Base-by-base conservation (phyloP, 2,113 vertebrate species). In the Cynoglossus semilaevis region DNA sequence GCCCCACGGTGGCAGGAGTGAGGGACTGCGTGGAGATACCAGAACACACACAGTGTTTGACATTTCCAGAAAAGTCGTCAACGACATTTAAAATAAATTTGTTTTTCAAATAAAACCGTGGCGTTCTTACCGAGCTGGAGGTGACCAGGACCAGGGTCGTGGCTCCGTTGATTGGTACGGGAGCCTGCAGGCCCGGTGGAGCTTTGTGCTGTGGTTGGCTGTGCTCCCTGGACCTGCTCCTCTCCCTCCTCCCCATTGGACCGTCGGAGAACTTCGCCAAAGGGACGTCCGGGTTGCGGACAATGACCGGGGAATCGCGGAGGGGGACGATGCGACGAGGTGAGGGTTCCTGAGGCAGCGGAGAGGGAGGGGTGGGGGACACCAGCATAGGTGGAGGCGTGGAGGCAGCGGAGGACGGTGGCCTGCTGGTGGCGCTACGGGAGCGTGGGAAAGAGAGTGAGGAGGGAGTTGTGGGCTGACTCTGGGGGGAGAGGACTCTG, bases 251-350 rank as follows among this genome's bases (percentile, higher is more conserved):
- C 72, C 40, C 91, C 42, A 92, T 77, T 0, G 92, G 92, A 15
- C 91, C 87, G 2, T 94, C 93, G 0, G 90, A 91, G 77, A 95
- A 96, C 55, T 93, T 94, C 49, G 94, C 91, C 56, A 95, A 88
- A 5, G 94, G 94, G 55, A 96, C 94, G 0, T 96, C 94, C 0
- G 94, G 94, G 79, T 96, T 96, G 16, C 94, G 91, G 17, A 96
- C 94, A 1, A 96, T 96, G 64, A 96, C 94, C 0, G 94, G 94
- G 0, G 94, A 96, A 76, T 96, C 94, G 0, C 94, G 90, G 53
- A 93, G 89, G 5, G 93, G 94, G 1, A 93, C 92, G 0, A 93
- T 91, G 38, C 94, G 90, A 1, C 94, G 93, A 15, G 92, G 91
- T 16, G 93, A 92, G 0, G 93, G 91, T 48, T 94, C 94, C 66